Evolutionary conservation across 1,140 invertebrate genomes (phyloP).

Genomic region (Caenorhabditis brenneri): DNA sequence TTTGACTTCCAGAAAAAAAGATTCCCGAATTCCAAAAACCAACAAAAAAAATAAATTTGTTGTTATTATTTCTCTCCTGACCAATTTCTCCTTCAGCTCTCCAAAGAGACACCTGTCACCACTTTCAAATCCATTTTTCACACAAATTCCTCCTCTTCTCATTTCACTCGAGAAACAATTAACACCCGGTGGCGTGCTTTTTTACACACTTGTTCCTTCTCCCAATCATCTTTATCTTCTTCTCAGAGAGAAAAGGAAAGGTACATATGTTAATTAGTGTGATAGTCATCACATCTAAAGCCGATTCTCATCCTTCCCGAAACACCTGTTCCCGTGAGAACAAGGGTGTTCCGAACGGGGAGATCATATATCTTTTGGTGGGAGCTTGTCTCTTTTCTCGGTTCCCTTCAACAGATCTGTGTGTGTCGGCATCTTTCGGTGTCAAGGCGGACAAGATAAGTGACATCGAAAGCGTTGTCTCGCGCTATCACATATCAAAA

Average conservation of each 20-base stretch:
- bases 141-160: neutral
- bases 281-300: conserved; percentile 33
- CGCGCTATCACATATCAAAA: neutral
- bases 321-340: neutral
- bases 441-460: conserved; percentile 33
- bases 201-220: conserved; percentile 35
- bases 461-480: neutral
- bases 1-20: too few species aligned
- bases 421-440: neutral
- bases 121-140: neutral
- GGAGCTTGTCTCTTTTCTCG: neutral
- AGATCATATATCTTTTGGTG: conserved; percentile 11
- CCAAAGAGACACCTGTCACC: neutral
- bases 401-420: neutral
- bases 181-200: conserved; percentile 4
- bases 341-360: neutral
- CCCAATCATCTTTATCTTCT: neutral
- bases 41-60: too few species aligned
- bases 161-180: neutral
- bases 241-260: neutral
- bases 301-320: neutral
- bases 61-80: too few species aligned
- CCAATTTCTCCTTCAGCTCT: too few species aligned
- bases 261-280: conserved; percentile 43
- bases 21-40: too few species aligned